Conservation (phyloP, 2,113 vertebrate genomes). For the Tricholaema leucomelas region DNA sequence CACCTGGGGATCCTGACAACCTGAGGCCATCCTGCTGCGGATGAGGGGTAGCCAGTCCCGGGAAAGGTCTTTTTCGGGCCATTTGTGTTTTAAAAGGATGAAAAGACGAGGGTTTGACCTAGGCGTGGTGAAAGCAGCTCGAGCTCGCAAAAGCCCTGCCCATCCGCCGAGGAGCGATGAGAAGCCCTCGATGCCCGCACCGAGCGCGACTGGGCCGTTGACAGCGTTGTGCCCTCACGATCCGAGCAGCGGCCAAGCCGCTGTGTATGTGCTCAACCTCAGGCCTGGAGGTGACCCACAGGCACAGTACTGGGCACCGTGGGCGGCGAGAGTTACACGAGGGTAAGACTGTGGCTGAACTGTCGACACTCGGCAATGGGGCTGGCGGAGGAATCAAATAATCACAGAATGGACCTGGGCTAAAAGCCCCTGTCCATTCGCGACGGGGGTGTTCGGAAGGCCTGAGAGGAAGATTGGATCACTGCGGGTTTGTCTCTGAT, state of each 20-base stretch:
- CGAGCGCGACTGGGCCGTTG: neutral
- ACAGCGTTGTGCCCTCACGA: too few species aligned
- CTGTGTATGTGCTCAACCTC: neutral
- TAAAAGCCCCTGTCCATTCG: neutral
- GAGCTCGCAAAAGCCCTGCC: neutral
- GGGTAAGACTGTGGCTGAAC: neutral
- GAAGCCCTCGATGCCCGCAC: neutral
- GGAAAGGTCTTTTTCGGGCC: neutral
- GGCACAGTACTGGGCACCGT: neutral
- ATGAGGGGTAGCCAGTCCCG: neutral
- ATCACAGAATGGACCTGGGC: too few species aligned
- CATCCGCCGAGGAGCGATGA: neutral
- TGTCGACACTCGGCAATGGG: accelerated
- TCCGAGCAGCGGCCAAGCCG: neutral
- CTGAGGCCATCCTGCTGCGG: neutral
- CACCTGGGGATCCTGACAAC: accelerated
- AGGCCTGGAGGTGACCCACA: neutral
- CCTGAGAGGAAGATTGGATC: accelerated
- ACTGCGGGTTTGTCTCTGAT: neutral
- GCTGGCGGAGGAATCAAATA: neutral
- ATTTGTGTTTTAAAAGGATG: neutral
- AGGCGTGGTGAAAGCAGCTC: accelerated
- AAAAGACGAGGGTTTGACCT: neutral
- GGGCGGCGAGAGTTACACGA: neutral
- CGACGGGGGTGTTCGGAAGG: accelerated